A percentile compares a stretch with the other conserved stretches of the same genome.
Evolutionary conservation across 2,888 invertebrate species (phyloP).

Genomic region (Mythimna vitellina): DNA sequence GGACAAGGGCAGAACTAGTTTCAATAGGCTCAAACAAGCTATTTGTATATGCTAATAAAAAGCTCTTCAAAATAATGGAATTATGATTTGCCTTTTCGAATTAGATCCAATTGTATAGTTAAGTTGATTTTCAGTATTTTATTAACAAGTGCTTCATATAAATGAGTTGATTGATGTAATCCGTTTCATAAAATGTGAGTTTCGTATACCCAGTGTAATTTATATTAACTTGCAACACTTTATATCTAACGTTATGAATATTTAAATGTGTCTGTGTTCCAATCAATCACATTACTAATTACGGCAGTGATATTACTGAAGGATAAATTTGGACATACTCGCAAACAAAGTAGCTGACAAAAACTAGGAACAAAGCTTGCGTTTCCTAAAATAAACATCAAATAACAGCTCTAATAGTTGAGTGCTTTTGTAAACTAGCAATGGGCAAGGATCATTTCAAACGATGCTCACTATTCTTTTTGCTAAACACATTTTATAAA

Average conservation of each 20-base stretch:
- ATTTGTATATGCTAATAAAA: neutral
- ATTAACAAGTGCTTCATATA: neutral
- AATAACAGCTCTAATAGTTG: constrained; percentile 28
- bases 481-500: constrained; percentile 27
- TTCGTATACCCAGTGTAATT: constrained; percentile 19
- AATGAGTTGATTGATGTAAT: neutral
- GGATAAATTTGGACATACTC: neutral
- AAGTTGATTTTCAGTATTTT: neutral
- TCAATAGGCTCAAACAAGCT: neutral
- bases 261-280: neutral
- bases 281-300: neutral
- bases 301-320: too few relatives aligned
- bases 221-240: neutral
- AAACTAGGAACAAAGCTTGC: neutral
- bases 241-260: too few relatives aligned
- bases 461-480: constrained; percentile 43
- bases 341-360: neutral
- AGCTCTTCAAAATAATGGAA: neutral
- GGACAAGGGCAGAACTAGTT: neutral
- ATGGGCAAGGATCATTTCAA: constrained; percentile 27
- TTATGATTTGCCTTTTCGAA: neutral
- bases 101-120: neutral
- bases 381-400: constrained; percentile 3
- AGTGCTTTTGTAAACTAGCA: constrained; percentile 16
- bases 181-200: constrained; percentile 4